Conservation (phyloP, 2,113 vertebrate species). For the Suricata suricatta region DNA sequence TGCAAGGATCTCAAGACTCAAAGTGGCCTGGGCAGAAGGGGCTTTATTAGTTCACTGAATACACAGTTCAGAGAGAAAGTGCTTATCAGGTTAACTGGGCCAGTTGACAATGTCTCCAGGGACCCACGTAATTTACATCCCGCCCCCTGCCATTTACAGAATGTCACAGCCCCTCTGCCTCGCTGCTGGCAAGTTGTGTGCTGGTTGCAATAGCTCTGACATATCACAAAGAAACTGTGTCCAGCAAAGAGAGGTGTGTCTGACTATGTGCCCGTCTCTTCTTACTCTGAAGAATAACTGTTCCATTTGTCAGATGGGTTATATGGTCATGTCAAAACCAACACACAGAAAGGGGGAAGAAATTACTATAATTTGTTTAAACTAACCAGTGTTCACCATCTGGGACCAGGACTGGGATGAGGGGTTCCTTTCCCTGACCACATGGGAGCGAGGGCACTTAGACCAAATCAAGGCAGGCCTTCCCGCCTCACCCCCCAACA, state of each 20-base stretch:
- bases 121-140: neutral
- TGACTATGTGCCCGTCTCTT: neutral
- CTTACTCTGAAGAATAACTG: neutral
- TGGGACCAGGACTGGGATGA: neutral
- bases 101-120: neutral
- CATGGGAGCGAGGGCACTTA: neutral
- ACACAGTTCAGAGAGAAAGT: neutral
- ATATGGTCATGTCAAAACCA: neutral
- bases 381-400: neutral
- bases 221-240: neutral
- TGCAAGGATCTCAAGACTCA: neutral
- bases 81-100: fast-evolving
- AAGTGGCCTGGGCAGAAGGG: neutral
- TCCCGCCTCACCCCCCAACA: too few relatives aligned
- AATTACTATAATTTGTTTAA: neutral
- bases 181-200: neutral
- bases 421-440: neutral
- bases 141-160: neutral
- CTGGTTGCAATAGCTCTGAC: neutral
- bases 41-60: neutral
- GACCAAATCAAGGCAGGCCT: neutral
- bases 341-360: neutral
- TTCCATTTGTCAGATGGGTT: neutral
- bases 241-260: neutral
- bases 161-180: neutral